Evolutionary conservation across 2,888 invertebrate species (phyloP).

Genomic region (Lingula anatina): DNA sequence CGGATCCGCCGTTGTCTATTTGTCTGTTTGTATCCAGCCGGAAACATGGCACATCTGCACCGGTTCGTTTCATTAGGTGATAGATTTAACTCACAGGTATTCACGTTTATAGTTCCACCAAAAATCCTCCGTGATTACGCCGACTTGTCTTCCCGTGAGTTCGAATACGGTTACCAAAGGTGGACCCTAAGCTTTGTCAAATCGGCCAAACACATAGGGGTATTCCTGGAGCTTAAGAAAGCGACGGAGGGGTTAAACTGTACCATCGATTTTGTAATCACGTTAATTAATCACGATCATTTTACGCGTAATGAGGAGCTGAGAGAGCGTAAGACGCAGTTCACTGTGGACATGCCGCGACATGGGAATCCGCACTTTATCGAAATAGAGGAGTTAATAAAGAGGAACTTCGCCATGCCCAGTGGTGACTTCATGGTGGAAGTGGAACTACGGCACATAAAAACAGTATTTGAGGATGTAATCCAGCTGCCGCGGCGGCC

Average conservation of each 20-base stretch:
- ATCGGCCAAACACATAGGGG: slow-evolving; percentile 71
- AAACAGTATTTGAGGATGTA: slow-evolving; percentile 71
- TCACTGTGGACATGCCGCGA: slow-evolving; percentile 41
- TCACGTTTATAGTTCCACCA: slow-evolving; percentile 76
- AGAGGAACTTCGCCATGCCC: slow-evolving; percentile 69
- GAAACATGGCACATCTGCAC: slow-evolving; percentile 55
- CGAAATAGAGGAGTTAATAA: slow-evolving; percentile 38
- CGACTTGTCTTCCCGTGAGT: slow-evolving; percentile 77
- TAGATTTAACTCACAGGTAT: slow-evolving; percentile 76
- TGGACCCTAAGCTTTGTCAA: slow-evolving; percentile 77
- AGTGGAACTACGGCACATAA: slow-evolving; percentile 69
- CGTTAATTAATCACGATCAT: slow-evolving; percentile 73
- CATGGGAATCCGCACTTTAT: slow-evolving; percentile 46
- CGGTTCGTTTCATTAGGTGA: slow-evolving; percentile 77
- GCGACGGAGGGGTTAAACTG: slow-evolving; percentile 71
- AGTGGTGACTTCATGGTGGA: slow-evolving; percentile 78
- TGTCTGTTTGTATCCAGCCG: no score
- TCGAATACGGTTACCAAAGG: slow-evolving; percentile 74
- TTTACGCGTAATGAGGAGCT: slow-evolving; percentile 77
- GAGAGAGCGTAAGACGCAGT: slow-evolving; percentile 68
- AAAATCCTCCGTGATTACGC: slow-evolving; percentile 72
- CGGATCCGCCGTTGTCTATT: no score
- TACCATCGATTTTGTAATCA: slow-evolving; percentile 76
- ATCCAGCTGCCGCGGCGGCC: slow-evolving; percentile 59
- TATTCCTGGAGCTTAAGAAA: slow-evolving; percentile 73